These are phyloP conservation scores for Mimas tiliae DNA, from an alignment of 2,888 invertebrate genomes.

Conservation along the genomic window DNA sequence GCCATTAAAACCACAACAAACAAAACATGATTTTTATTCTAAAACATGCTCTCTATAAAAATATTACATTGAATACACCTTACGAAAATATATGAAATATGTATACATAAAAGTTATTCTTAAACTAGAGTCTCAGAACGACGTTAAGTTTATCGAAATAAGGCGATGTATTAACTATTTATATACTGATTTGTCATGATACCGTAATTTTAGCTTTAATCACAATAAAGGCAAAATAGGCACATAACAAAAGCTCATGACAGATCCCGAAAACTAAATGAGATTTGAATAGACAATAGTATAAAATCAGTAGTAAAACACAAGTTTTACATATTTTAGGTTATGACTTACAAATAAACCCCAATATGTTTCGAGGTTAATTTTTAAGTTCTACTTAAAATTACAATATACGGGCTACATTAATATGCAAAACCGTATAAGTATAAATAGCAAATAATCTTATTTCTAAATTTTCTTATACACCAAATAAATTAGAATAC, in stretches of 20 bases:
- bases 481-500: conserved; percentile 28
- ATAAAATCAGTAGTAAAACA: not conserved
- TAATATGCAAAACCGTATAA: conserved; percentile 11
- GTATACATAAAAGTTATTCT: conserved; percentile 26
- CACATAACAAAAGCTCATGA: conserved; percentile 26
- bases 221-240: conserved; percentile 55
- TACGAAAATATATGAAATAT: conserved; percentile 58
- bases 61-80: conserved; percentile 58
- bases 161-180: not conserved
- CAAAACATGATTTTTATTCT: conserved; percentile 80
- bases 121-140: conserved; percentile 45
- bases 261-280: conserved; percentile 13
- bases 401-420: not conserved
- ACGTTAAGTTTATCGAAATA: conserved; percentile 27
- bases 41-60: conserved; percentile 74
- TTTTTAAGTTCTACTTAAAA: not conserved
- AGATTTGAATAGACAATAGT: conserved; percentile 5
- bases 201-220: conserved; percentile 56
- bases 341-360: not conserved
- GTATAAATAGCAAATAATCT: conserved; percentile 29
- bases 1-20: conserved; percentile 81
- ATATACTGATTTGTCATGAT: conserved; percentile 26
- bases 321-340: not conserved
- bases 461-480: conserved; percentile 25
- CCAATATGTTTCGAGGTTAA: not conserved